phyloP scores from a whole-genome alignment of 2,797 vertebrate genomes.

The Calcarius lapponicus region DNA sequence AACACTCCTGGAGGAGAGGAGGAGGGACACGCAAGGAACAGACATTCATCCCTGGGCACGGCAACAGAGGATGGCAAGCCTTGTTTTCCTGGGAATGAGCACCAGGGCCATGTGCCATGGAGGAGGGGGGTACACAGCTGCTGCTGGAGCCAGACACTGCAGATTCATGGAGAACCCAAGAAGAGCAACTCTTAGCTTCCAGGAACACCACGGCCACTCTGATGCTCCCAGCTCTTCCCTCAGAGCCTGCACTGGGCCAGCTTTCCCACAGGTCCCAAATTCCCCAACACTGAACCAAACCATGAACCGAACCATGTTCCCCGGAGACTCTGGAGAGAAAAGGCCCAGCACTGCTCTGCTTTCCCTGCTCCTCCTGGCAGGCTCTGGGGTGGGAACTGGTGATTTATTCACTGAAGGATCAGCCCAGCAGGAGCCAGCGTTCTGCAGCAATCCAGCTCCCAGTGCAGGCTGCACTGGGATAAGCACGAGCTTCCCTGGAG shows the following conservation, averaged over 20 bases:
- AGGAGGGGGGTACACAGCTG: background rate
- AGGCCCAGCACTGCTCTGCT: background rate
- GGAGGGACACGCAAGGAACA: background rate
- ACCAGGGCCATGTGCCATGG: background rate
- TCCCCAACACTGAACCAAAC: background rate
- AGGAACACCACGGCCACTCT: rapidly evolving
- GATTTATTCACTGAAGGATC: background rate
- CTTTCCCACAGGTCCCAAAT: background rate
- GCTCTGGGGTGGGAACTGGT: background rate
- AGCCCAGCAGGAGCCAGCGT: background rate
- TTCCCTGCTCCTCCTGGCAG: background rate
- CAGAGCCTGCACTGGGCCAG: background rate
- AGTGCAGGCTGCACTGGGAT: background rate
- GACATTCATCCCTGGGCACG: background rate
- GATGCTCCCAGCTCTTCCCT: background rate
- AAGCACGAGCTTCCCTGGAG: background rate
- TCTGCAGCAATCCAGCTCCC: background rate
- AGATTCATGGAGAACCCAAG: background rate
- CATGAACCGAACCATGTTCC: background rate
- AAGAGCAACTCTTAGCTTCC: background rate
- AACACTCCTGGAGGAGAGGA: background rate
- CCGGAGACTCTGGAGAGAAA: background rate
- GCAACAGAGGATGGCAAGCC: background rate
- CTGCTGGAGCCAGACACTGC: background rate
- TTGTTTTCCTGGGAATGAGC: background rate